These are phyloP conservation scores for Steinernema scapterisci DNA, from an alignment of 2,888 invertebrate genomes.

Conservation along the genomic window DNA sequence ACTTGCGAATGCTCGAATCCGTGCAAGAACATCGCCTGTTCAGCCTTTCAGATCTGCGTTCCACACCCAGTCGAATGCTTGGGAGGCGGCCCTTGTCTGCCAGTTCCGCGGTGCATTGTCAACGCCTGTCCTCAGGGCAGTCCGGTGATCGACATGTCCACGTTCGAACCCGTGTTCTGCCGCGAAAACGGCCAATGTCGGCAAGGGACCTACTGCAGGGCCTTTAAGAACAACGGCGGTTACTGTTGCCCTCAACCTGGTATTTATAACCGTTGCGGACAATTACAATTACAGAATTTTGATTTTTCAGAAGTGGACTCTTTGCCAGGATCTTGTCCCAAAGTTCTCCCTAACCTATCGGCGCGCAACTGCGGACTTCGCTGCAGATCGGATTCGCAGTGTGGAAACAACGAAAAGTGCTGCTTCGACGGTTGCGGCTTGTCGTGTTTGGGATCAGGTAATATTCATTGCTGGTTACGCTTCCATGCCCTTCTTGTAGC, in stretches of 20 bases:
- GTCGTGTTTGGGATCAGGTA: conserved; percentile 45
- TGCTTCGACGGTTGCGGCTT: conserved; percentile 64
- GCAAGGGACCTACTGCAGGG: conserved; percentile 51
- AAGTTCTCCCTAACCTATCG: conserved; percentile 38
- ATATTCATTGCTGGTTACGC: too few relatives aligned
- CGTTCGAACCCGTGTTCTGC: conserved; percentile 43
- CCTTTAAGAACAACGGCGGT: conserved; percentile 47
- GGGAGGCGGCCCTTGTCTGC: conserved; percentile 34
- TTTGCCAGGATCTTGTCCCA: conserved; percentile 52
- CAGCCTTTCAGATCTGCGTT: conserved; percentile 52
- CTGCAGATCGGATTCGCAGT: conserved; percentile 56
- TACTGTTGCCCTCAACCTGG: conserved; percentile 56
- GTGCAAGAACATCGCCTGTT: conserved; percentile 56
- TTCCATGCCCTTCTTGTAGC: too few relatives aligned
- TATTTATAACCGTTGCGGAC: conserved; percentile 12
- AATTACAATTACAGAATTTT: neutral
- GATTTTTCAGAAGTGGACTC: conserved; percentile 23
- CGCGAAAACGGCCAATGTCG: conserved; percentile 46
- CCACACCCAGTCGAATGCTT: conserved; percentile 55
- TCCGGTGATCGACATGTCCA: conserved; percentile 44
- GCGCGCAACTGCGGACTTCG: conserved; percentile 43
- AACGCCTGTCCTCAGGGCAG: conserved; percentile 56
- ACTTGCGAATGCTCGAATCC: conserved; percentile 60
- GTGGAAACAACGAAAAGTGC: conserved; percentile 53
- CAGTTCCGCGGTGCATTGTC: conserved; percentile 58